Evolutionary conservation across 35 echinoderm and acorn worm species (phyloP).

Genomic region (Eucidaris tribuloides): DNA sequence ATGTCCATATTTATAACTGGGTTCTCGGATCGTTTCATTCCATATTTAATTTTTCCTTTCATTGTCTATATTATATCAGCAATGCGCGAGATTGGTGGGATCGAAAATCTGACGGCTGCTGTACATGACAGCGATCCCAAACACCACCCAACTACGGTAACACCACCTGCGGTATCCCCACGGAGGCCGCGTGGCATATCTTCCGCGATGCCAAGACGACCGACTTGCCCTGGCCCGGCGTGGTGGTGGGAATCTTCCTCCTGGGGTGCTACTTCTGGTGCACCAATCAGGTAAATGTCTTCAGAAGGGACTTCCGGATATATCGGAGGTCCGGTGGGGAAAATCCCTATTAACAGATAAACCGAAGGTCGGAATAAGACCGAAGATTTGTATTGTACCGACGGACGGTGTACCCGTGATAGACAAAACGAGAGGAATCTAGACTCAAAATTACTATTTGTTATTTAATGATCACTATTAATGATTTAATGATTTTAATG

Average conservation of each 20-base stretch:
- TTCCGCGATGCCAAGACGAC: slow-evolving; percentile 67
- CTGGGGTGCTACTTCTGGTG: slow-evolving; percentile 83
- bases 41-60: no score
- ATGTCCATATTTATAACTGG: no score
- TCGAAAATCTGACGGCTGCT: no score
- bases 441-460: background rate
- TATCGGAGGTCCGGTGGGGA: background rate
- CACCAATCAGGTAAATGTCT: slow-evolving; percentile 86
- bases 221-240: slow-evolving; percentile 87
- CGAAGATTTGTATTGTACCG: background rate
- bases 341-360: background rate
- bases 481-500: no score
- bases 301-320: background rate
- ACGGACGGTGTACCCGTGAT: background rate
- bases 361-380: background rate
- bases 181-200: slow-evolving; percentile 73
- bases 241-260: slow-evolving; percentile 81
- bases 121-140: slow-evolving; percentile 50
- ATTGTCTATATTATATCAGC: no score
- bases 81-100: no score
- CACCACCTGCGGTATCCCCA: slow-evolving; percentile 79
- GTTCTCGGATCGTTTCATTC: no score
- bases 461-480: background rate
- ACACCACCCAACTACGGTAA: slow-evolving; percentile 56
- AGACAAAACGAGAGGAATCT: background rate